Conservation (phyloP, 30 jellyfish, hydroid and myxozoan species). For the Haliclystus octoradiatus region DNA sequence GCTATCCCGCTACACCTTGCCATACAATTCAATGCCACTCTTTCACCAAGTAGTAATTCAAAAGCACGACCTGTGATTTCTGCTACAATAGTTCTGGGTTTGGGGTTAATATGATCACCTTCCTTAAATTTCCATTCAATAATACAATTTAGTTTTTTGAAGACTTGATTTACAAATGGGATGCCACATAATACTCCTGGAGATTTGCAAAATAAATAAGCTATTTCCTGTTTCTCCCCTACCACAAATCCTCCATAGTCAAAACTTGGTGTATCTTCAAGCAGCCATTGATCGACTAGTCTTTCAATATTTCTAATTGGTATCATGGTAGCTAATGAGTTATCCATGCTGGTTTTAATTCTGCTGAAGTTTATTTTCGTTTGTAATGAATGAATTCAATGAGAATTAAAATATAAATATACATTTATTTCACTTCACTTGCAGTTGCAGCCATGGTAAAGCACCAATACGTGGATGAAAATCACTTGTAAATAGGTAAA, state of each 20-base stretch:
- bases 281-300: slow-evolving; percentile 38
- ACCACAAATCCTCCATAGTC: slow-evolving; percentile 85
- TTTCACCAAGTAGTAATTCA: slow-evolving; percentile 47
- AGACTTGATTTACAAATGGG: slow-evolving; percentile 56
- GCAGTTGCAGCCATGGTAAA: background rate
- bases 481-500: too few species aligned
- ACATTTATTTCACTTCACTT: too few species aligned
- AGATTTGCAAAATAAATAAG: slow-evolving; percentile 67
- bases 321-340: slow-evolving; percentile 8
- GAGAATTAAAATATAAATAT: too few species aligned
- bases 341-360: background rate
- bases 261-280: slow-evolving; percentile 71
- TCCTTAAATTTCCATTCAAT: slow-evolving; percentile 48
- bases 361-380: too few species aligned
- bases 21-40: slow-evolving; percentile 51
- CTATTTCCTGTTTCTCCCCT: slow-evolving; percentile 51
- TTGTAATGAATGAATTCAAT: too few species aligned
- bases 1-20: slow-evolving; percentile 65
- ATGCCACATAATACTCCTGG: slow-evolving; percentile 65
- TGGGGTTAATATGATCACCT: slow-evolving; percentile 42
- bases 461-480: slow-evolving; percentile 20
- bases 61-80: slow-evolving; percentile 44
- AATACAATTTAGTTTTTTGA: slow-evolving; percentile 36
- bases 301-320: slow-evolving; percentile 7
- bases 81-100: slow-evolving; percentile 34